phyloP scores from a whole-genome alignment of 2,797 vertebrate genomes.

The Scolopax rusticola region DNA sequence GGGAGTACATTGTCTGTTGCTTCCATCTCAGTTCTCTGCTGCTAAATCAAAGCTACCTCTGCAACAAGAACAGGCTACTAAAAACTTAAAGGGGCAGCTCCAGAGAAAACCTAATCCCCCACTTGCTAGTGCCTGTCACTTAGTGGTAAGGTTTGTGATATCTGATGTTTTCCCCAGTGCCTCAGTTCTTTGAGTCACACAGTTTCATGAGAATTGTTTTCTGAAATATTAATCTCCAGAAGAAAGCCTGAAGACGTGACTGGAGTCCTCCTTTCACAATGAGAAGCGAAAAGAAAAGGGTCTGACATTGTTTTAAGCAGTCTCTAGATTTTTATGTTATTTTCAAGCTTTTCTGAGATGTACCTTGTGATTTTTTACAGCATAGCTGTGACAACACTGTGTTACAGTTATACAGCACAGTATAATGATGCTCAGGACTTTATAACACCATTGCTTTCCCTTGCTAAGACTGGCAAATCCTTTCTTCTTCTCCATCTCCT shows the following conservation, averaged over 20 bases:
- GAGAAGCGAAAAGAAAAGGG: not conserved
- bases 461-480: not conserved
- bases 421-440: not conserved
- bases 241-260: not conserved
- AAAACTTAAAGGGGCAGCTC: not conserved
- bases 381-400: not conserved
- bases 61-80: not conserved
- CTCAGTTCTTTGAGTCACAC: not conserved
- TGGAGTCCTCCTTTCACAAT: not conserved
- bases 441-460: not conserved
- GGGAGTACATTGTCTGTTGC: not conserved
- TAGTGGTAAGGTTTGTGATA: not conserved
- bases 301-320: not conserved
- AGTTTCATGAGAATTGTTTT: not conserved
- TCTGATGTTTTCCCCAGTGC: not conserved
- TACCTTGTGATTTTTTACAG: not conserved
- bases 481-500: not conserved
- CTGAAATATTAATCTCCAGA: not conserved
- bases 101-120: not conserved
- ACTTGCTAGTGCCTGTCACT: not conserved
- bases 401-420: rapidly evolving
- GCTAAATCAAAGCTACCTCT: not conserved
- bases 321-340: not conserved
- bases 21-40: not conserved
- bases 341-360: not conserved